Evolutionary conservation across 2,888 invertebrate genomes (phyloP).

Genomic region (Nephrotoma flavescens): DNA sequence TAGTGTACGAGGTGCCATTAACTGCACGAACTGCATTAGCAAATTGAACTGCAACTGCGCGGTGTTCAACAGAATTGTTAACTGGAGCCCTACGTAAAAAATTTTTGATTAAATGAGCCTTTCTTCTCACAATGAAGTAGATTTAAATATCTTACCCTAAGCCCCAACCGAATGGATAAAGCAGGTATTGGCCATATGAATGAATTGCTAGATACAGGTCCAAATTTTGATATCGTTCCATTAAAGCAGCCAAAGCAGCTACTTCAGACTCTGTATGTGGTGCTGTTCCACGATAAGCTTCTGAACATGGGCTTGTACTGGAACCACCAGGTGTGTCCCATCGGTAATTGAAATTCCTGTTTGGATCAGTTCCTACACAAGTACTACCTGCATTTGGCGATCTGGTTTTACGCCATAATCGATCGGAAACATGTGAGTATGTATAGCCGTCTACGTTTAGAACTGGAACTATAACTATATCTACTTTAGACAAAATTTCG

Average conservation of each 20-base stretch:
- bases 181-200: conserved; percentile 52
- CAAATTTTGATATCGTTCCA: conserved; percentile 35
- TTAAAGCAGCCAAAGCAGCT: conserved; percentile 39
- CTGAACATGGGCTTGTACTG: conserved; percentile 32
- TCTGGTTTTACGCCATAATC: conserved; percentile 54
- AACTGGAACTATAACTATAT: conserved; percentile 49
- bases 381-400: conserved; percentile 26
- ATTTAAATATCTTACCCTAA: conserved; percentile 5
- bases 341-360: conserved; percentile 56
- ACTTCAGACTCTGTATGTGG: conserved; percentile 56
- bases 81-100: neutral
- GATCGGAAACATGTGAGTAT: conserved; percentile 34
- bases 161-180: conserved; percentile 53
- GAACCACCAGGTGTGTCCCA: conserved; percentile 37
- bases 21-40: neutral
- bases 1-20: conserved; percentile 18
- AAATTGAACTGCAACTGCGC: neutral
- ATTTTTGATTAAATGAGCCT: neutral
- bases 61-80: neutral
- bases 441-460: conserved; percentile 61
- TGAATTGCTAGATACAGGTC: conserved; percentile 58
- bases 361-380: conserved; percentile 58
- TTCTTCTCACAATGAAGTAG: neutral
- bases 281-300: conserved; percentile 42
- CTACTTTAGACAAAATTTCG: conserved; percentile 38